These are phyloP conservation scores for Crambe crambe DNA, from an alignment of 37 sponge, comb jelly and placozoan genomes.

Conservation along the genomic window DNA sequence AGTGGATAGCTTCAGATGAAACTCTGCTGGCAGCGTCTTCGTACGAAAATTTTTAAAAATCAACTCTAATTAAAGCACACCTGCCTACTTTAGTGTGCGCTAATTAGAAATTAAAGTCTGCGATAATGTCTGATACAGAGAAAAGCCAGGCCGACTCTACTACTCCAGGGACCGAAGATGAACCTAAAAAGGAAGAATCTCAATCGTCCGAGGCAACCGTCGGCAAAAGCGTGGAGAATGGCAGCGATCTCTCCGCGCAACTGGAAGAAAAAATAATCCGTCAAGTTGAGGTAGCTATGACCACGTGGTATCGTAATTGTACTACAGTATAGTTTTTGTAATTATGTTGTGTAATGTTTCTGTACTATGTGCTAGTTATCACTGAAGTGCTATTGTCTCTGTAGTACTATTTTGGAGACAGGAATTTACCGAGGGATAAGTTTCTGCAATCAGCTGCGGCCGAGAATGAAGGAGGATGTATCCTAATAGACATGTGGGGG, in stretches of 20 bases:
- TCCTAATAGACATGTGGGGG: slow-evolving; percentile 17
- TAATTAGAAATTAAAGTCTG: slow-evolving; percentile 41
- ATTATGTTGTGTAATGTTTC: not conserved
- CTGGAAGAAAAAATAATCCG: slow-evolving; percentile 81
- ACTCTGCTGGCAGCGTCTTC: not conserved
- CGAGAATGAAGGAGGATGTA: slow-evolving; percentile 67
- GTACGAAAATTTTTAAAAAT: not conserved
- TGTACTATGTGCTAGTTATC: not conserved
- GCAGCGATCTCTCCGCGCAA: not conserved
- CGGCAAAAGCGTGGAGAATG: not conserved
- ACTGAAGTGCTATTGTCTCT: not conserved
- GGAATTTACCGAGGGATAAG: slow-evolving; percentile 84
- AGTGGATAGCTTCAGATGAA: no score
- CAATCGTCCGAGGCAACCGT: not conserved
- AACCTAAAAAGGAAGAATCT: not conserved
- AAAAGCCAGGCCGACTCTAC: not conserved
- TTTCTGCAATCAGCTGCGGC: slow-evolving; percentile 69
- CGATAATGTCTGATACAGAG: slow-evolving; percentile 5
- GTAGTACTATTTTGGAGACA: slow-evolving; percentile 92
- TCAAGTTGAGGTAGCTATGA: slow-evolving; percentile 65
- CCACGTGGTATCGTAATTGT: not conserved
- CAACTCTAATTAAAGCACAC: slow-evolving; percentile 18
- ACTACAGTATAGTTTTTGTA: no score
- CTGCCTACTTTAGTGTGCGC: slow-evolving; percentile 8
- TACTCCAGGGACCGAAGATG: not conserved